Evolutionary conservation across 2,113 vertebrate genomes (phyloP).

Genomic region (Desmodus rotundus): DNA sequence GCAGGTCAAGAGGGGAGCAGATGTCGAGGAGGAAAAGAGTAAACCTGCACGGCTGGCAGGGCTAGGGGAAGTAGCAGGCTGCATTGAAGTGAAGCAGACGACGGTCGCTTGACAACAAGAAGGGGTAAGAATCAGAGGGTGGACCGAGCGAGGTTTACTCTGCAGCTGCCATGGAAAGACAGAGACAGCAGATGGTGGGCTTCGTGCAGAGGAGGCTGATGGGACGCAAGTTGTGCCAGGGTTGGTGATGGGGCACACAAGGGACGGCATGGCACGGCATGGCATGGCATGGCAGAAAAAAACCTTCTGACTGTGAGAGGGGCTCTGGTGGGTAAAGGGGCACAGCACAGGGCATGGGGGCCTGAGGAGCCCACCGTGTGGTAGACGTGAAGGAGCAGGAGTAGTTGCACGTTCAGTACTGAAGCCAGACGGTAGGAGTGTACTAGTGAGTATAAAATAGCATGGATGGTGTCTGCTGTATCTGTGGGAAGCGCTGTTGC

Average conservation of each 20-base stretch:
- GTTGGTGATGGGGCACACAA: not conserved
- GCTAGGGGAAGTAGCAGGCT: accelerated
- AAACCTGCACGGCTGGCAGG: accelerated
- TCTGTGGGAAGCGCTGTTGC: not conserved
- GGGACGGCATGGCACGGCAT: no score
- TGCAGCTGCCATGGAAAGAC: not conserved
- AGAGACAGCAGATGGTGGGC: no score
- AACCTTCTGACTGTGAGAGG: not conserved
- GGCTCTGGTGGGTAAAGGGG: not conserved
- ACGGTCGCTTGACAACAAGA: not conserved
- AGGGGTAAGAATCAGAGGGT: not conserved
- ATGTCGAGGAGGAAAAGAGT: not conserved
- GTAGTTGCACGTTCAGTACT: no score
- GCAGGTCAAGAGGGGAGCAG: no score
- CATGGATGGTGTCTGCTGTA: accelerated
- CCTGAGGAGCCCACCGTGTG: not conserved
- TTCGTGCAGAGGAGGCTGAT: no score
- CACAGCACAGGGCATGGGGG: not conserved
- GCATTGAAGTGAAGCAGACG: no score
- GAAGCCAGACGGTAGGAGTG: not conserved
- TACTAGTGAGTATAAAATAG: not conserved
- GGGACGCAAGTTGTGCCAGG: accelerated
- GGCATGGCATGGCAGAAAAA: not conserved
- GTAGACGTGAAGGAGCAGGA: not conserved
- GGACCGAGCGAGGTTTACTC: accelerated